Evolutionary conservation across 2,888 invertebrate species (phyloP).

Genomic region (Stictocephala bisonia): DNA sequence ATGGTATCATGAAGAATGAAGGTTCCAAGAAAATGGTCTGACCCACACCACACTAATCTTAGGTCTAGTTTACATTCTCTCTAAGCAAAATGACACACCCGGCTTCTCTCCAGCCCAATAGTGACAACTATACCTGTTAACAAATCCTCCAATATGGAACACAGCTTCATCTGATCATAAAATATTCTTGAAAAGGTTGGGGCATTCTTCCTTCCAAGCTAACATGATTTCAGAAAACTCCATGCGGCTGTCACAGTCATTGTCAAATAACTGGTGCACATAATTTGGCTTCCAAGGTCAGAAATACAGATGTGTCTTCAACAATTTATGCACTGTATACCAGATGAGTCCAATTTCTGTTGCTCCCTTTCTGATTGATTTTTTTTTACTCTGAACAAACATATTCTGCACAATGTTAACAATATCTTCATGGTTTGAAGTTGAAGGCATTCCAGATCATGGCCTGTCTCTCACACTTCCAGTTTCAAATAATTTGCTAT

Average conservation of each 20-base stretch:
- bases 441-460: constrained; percentile 17
- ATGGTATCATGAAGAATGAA: constrained; percentile 15
- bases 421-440: neutral
- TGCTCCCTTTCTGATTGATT: constrained; percentile 5
- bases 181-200: neutral
- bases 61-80: constrained; percentile 15
- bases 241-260: constrained; percentile 12
- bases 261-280: constrained; percentile 16
- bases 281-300: constrained; percentile 26
- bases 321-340: constrained; percentile 16
- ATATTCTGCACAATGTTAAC: constrained; percentile 1
- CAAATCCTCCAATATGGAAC: constrained; percentile 15
- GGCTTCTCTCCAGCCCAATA: constrained; percentile 17
- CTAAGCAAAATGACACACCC: neutral
- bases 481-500: constrained; percentile 20
- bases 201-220: constrained; percentile 23
- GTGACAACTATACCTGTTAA: constrained; percentile 3
- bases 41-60: constrained; percentile 24
- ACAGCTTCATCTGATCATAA: constrained; percentile 26
- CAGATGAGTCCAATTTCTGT: constrained; percentile 12
- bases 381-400: neutral
- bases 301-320: constrained; percentile 2
- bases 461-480: constrained; percentile 9
- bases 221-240: constrained; percentile 31
- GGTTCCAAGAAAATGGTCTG: neutral